Evolutionary conservation across 2,113 vertebrate genomes (phyloP).

Genomic region (Cephalophus harveyi): DNA sequence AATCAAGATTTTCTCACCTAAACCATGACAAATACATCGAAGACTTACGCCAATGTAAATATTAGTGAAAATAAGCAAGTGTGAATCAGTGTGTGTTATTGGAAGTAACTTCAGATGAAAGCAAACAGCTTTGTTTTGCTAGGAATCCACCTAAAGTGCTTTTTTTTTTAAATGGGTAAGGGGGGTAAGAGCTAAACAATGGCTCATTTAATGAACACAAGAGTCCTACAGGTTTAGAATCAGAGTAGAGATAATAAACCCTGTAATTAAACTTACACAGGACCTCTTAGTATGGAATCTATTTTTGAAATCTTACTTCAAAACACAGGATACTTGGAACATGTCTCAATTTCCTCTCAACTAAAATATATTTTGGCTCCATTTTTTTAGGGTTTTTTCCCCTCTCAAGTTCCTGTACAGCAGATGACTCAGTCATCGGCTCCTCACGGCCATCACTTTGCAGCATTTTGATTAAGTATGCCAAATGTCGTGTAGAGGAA

Average conservation of each 20-base stretch:
- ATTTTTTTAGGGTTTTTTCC: conserved; percentile 81
- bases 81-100: conserved; percentile 58
- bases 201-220: conserved; percentile 73
- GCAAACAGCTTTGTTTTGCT: conserved; percentile 55
- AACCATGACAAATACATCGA: conserved; percentile 51
- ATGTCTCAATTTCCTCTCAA: conserved; percentile 87
- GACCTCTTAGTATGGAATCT: conserved; percentile 77
- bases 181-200: conserved; percentile 40
- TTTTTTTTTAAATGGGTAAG: neutral
- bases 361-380: conserved; percentile 87
- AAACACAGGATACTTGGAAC: conserved; percentile 85
- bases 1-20: conserved; percentile 69
- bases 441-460: conserved; percentile 88
- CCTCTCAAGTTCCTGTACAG: conserved; percentile 87
- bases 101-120: conserved; percentile 61
- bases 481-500: conserved; percentile 90
- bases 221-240: conserved; percentile 73
- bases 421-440: conserved; percentile 91
- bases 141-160: conserved; percentile 49
- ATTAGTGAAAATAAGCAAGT: conserved; percentile 76
- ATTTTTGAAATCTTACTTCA: conserved; percentile 83
- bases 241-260: conserved; percentile 75
- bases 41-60: conserved; percentile 68
- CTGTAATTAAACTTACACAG: conserved; percentile 78
- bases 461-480: conserved; percentile 91